Percentiles rank a stretch among this genome's conserved stretches.
Conservation (phyloP, 2,113 vertebrate genomes). For the Pomatostomus ruficeps region DNA sequence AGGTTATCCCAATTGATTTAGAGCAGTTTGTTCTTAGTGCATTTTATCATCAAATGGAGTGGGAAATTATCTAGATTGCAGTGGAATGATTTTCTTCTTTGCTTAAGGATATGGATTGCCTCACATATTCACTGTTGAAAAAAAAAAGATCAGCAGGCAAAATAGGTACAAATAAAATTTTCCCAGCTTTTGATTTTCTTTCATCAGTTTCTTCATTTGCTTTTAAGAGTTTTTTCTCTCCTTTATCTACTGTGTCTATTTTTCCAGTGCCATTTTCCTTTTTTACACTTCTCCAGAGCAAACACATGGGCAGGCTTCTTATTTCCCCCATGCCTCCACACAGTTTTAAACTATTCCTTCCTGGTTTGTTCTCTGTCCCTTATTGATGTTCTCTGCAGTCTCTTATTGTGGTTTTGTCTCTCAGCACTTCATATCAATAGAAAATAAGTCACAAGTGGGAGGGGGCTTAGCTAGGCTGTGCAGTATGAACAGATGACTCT, state of each 20-base stretch:
- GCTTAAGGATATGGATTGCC: conserved; percentile 14
- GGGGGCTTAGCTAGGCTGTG: neutral
- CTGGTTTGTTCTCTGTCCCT: neutral
- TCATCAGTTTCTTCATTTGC: neutral
- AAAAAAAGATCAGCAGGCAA: neutral
- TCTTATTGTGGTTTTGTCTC: neutral
- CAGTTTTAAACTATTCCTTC: neutral
- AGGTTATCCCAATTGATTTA: conserved; percentile 17
- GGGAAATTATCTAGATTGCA: conserved; percentile 24
- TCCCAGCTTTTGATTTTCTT: neutral
- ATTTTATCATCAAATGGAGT: conserved; percentile 11
- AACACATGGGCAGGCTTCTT: neutral
- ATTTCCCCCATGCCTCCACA: neutral
- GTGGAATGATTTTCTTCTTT: neutral
- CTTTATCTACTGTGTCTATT: neutral
- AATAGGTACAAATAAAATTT: neutral
- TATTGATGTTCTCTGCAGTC: neutral
- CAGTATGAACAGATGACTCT: neutral
- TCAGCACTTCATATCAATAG: neutral
- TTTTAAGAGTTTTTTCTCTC: neutral
- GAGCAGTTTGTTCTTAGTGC: conserved; percentile 12
- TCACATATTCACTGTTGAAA: neutral
- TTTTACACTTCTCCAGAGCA: neutral
- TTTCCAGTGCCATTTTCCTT: neutral
- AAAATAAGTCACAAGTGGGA: neutral